phyloP scores from a whole-genome alignment of 2,888 invertebrate genomes.

The Drosophila cyrtoloma region DNA sequence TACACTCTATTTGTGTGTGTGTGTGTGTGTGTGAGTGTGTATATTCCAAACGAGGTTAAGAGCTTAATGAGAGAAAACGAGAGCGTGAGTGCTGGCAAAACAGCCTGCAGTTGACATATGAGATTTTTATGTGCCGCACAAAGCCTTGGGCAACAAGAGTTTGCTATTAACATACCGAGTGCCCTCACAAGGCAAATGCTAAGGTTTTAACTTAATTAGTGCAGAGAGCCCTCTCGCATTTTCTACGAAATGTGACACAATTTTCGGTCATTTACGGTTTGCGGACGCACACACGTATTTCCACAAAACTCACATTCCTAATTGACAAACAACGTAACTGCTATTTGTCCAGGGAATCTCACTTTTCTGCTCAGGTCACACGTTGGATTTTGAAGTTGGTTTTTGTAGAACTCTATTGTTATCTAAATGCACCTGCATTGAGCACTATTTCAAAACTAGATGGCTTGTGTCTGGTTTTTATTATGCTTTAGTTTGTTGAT shows the following conservation, averaged over 20 bases:
- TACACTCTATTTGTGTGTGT: slow-evolving; percentile 13
- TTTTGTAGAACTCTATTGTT: neutral
- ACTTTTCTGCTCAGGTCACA: neutral
- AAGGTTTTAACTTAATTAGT: slow-evolving; percentile 78
- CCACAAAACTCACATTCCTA: slow-evolving; percentile 15
- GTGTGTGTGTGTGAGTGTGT: slow-evolving; percentile 10
- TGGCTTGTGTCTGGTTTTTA: neutral
- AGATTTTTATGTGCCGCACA: slow-evolving; percentile 74
- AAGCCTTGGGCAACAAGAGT: slow-evolving; percentile 59
- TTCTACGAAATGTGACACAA: slow-evolving; percentile 60
- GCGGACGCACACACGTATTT: slow-evolving; percentile 13
- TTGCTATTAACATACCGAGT: slow-evolving; percentile 68
- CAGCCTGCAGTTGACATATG: slow-evolving; percentile 76
- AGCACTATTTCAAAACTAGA: neutral
- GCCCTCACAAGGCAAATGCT: slow-evolving; percentile 72
- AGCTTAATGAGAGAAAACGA: slow-evolving; percentile 68
- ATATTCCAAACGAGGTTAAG: slow-evolving; percentile 71
- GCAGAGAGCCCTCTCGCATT: slow-evolving; percentile 43
- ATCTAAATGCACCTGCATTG: neutral
- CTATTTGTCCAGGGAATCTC: slow-evolving; percentile 18
- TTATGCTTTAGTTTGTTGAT: neutral
- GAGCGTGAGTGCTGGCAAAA: slow-evolving; percentile 24
- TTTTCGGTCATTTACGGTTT: slow-evolving; percentile 50
- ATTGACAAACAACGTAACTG: slow-evolving; percentile 35
- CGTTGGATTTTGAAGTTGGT: neutral